Conservation (phyloP, 2,797 vertebrate species). For the Steatocranus sp. region DNA sequence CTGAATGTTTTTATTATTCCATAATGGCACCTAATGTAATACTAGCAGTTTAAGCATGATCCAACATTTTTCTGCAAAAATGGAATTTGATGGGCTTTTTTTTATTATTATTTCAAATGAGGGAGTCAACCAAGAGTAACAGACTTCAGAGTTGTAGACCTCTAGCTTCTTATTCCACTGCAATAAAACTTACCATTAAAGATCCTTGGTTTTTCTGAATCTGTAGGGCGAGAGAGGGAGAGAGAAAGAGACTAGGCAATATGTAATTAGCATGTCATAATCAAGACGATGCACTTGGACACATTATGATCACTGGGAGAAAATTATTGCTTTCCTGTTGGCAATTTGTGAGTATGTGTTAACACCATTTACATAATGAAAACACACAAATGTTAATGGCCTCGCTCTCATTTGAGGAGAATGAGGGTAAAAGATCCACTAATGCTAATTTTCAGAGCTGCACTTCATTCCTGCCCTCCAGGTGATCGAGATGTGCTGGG, state of each 20-base stretch:
- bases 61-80: conserved; percentile 85
- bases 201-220: conserved; percentile 99
- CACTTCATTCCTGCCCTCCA: conserved; percentile 91
- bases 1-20: conserved; percentile 92
- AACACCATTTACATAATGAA: conserved; percentile 99
- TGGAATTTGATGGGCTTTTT: conserved; percentile 88
- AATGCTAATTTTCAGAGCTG: conserved; percentile 92
- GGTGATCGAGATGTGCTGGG: conserved; percentile 83
- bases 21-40: conserved; percentile 94
- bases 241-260: conserved; percentile 75
- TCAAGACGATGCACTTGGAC: conserved; percentile 99
- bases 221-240: conserved; percentile 79
- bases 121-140: conserved; percentile 87
- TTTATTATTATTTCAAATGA: conserved; percentile 86
- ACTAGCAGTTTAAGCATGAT: conserved; percentile 93
- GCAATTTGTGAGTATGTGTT: conserved; percentile 98
- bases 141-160: conserved; percentile 77
- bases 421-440: conserved; percentile 91
- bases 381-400: conserved; percentile 99
- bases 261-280: conserved; percentile 99
- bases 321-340: conserved; percentile 99
- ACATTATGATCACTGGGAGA: conserved; percentile 99
- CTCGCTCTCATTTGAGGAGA: conserved; percentile 94
- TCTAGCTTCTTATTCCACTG: conserved; percentile 67
- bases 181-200: conserved; percentile 99